Evolutionary conservation across 1,140 invertebrate genomes (phyloP), one percentile per base, ranked within the genome.

Genomic region (Papilio polytes): DNA sequence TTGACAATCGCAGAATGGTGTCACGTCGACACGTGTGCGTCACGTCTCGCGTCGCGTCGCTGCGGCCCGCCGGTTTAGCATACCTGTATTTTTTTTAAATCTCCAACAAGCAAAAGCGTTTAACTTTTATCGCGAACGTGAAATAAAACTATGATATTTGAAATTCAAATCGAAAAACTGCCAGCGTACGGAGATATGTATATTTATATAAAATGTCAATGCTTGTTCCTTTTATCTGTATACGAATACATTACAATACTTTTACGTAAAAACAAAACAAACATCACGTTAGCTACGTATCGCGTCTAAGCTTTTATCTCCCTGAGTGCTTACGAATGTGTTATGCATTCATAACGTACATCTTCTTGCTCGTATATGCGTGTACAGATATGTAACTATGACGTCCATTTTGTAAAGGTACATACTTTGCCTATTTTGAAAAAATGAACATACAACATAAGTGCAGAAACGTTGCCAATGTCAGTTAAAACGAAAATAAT

Each of bases 71-170:
- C 4, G 12, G 48, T 18, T 51, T 13, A 15, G 12, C 13, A 10
- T 51, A 18, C 48, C 48, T 51, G 48, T 20, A 59, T 8, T 63
- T 26, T 63, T 4, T 26, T 63, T 2, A 26, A 63, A 63, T 63
- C 59, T 63, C 59, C 59, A 8, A 63, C 59, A 26, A 63, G 20
- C 20, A 26, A 63, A 63, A 63, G 22, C 59, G 59, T 63, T 63
- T 63, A 63, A 63, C 59, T 63, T 63, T 63, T 63, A 63, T 63
- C 59, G 59, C 59, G 22, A 26, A 63, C 8, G 59, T 63, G 22
- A n/a, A 63, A 63, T 63, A 63, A 63, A 63, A 26, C 59, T 63
- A 63, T 26, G 20, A 63, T 13, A 63, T 63, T 63, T 63, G 59
- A 63, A 63, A 63, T 63, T 63, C 6, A 63, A 63, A 63, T 63